Base-by-base conservation (phyloP, 1,140 invertebrate genomes). In the Zaprionus kolodkinae region DNA sequence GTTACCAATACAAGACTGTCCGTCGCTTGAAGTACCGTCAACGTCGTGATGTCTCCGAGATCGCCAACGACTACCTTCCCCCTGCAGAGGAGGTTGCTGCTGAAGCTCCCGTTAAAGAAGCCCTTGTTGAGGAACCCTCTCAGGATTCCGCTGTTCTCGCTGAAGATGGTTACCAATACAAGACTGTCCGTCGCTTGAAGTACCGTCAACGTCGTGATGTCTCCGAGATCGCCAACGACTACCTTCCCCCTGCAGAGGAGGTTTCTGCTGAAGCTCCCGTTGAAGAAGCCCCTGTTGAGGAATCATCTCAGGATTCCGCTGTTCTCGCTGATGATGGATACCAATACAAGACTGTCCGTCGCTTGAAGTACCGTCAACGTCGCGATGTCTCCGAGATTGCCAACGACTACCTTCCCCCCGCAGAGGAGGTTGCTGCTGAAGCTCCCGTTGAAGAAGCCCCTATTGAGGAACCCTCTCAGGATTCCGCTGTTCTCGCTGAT, bases 121-220 rank as follows among this genome's bases (percentile, higher is more conserved):
- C 33, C 13, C 65, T 74, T 0, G 38, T 70, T 11, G 70, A 78
- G 12, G 76, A 69, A 17, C n/a, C 61, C 1, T 15, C n/a, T 1
- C 70, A 83, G 38, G 76, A 81, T 1, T 69, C 79, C 2, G 77
- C 79, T 62, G 73, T 79, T 17, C 66, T 86, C 0, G 66, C 60
- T 15, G 71, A 62, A 15, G 76, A 87, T 67, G 84, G 84, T 0
- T 87, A 87, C 65, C 43, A 81, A n/a, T 87, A 87, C 76, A 87
- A 81, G 62, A 81, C 83, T 6, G 81, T 87, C 0, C 79, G 81
- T n/a, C 75, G 83, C 1, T 63, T 84, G 5, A 84, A 83, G 45
- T 79, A 81, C 25, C 75, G 81, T 15, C 83, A 81, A 6, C 83
- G 81, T 50, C 83, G 83, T 65, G 83, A 87, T 75, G 81, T 87